These are phyloP conservation scores for Cromileptes altivelis DNA, from an alignment of 2,113 vertebrate species.

Conservation along the genomic window DNA sequence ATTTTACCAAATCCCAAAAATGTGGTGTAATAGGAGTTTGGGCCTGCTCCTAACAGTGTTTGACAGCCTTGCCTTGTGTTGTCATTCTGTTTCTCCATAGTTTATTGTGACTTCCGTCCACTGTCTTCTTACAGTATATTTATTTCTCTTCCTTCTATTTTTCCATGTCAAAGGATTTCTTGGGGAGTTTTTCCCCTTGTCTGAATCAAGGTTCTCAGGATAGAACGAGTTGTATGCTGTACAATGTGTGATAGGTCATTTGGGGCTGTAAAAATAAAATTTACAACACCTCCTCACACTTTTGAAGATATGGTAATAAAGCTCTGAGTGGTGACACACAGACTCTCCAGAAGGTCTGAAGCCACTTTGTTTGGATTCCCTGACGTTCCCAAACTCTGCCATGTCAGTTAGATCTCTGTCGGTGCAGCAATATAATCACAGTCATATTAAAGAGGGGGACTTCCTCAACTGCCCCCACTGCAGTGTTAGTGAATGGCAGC, in stretches of 20 bases:
- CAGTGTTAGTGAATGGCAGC: conserved; percentile 34
- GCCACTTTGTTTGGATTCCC: not conserved
- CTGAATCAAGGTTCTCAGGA: not conserved
- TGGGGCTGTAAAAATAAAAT: not conserved
- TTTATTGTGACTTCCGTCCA: not conserved
- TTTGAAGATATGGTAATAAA: not conserved
- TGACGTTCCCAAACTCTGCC: conserved; percentile 11
- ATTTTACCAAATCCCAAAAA: not conserved
- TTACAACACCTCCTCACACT: not conserved
- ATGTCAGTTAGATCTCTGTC: conserved; percentile 21
- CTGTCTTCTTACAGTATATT: not conserved
- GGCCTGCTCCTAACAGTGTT: not conserved
- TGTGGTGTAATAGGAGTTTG: not conserved
- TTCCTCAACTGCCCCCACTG: conserved; percentile 48
- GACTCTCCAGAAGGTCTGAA: not conserved
- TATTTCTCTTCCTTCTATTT: not conserved
- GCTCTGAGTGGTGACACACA: conserved; percentile 4
- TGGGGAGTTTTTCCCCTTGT: not conserved
- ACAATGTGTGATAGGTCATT: not conserved
- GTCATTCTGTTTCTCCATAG: too few relatives aligned
- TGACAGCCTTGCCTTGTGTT: not conserved
- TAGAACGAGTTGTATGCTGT: not conserved
- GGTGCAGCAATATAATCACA: not conserved
- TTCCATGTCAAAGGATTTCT: not conserved
- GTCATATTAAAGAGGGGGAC: conserved; percentile 43